phyloP scores from a whole-genome alignment of 2,797 vertebrate genomes.

The Hephaestus fuliginosus region DNA sequence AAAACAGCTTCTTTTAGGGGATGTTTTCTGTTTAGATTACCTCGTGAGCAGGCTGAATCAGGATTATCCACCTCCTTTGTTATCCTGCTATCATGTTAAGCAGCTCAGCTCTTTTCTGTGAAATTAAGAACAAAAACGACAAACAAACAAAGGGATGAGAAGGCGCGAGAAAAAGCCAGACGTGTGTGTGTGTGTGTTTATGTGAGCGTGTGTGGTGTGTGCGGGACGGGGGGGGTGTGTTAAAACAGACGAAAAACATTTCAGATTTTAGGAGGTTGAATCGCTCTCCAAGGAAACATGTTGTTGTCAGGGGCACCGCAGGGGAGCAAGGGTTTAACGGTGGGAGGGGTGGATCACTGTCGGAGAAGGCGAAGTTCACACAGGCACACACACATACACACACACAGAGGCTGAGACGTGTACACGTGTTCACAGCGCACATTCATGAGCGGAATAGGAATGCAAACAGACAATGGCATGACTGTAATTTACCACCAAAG shows the following conservation, averaged over 20 bases:
- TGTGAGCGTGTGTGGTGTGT: neutral
- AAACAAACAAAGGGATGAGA: constrained; percentile 65
- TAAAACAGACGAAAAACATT: constrained; percentile 30
- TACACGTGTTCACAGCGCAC: constrained; percentile 46
- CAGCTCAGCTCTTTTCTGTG: constrained; percentile 61
- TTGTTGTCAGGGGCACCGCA: constrained; percentile 68
- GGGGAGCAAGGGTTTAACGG: constrained; percentile 53
- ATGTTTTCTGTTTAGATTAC: constrained; percentile 63
- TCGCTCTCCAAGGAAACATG: constrained; percentile 72
- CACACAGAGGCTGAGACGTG: constrained; percentile 29
- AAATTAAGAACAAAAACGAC: constrained; percentile 71
- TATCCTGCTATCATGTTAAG: constrained; percentile 68
- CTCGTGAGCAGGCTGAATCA: constrained; percentile 58
- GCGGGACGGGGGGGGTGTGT: neutral
- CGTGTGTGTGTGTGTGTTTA: neutral
- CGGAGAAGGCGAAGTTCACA: constrained; percentile 56
- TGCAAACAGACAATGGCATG: constrained; percentile 66
- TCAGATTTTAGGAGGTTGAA: constrained; percentile 58
- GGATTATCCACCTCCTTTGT: constrained; percentile 74
- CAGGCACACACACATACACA: constrained; percentile 34
- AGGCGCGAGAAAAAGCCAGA: neutral
- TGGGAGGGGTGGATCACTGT: constrained; percentile 61
- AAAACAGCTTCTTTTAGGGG: constrained; percentile 58
- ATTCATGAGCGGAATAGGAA: constrained; percentile 51
- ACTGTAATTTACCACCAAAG: constrained; percentile 61